Conservation (phyloP, 2,797 vertebrate genomes). For the Aphelocoma californica region DNA sequence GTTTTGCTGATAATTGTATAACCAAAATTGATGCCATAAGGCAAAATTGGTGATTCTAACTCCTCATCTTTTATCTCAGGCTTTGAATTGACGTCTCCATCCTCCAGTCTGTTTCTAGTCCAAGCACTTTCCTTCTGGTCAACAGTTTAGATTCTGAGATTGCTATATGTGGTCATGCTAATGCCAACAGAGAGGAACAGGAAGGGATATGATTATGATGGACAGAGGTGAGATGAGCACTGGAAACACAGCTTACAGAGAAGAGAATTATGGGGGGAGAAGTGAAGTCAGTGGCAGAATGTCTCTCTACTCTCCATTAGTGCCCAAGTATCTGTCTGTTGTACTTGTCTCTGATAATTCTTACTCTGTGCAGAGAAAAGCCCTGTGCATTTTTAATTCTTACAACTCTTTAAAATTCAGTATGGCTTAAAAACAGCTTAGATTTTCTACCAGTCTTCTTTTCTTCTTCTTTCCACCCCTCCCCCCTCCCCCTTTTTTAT, state of each 20-base stretch:
- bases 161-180: neutral
- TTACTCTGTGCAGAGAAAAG: neutral
- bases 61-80: neutral
- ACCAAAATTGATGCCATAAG: neutral
- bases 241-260: neutral
- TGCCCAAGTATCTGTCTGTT: neutral
- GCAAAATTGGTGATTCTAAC: neutral
- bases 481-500: fast-evolving
- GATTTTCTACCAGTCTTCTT: neutral
- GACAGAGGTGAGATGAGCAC: neutral
- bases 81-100: neutral
- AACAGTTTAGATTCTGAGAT: neutral
- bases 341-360: neutral
- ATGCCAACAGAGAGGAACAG: neutral
- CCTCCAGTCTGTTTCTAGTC: neutral
- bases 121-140: neutral
- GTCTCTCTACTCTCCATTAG: neutral
- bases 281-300: neutral
- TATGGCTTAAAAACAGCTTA: neutral
- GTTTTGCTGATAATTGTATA: neutral
- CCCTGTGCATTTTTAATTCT: neutral
- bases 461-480: neutral
- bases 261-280: neutral
- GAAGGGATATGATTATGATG: neutral
- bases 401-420: neutral